Base-by-base conservation (phyloP, 2,797 vertebrate genomes). In the Todus mexicanus region DNA sequence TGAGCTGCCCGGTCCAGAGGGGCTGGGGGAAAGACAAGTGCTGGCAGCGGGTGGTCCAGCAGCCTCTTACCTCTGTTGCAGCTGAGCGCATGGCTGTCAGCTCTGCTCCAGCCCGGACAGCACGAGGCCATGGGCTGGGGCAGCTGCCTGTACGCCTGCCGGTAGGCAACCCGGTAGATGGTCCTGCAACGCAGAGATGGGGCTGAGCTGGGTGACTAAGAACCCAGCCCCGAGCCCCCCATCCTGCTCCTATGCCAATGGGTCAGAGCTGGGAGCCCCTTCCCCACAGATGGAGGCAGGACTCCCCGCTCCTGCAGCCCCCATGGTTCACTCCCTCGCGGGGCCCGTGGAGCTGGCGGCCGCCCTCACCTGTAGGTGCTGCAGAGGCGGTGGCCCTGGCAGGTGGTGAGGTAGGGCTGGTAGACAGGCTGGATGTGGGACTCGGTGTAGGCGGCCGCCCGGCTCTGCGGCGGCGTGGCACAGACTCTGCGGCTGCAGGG, bases 361-460 rank as follows among this genome's bases (percentile, higher is more conserved):
- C 27, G 50, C 33, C 74, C 98, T 97, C 95, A 99, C 99, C 99
- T 98, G 98, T 99, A 99, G 2, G 98, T 98, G 96, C 99, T 99
- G 97, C 99, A 99, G 92, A 98, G 95, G 9, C 98, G 98, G 37
- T 98, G 98, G n/a, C 98, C 98, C 6, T 97, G 98, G 87, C 99
- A 99, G 95, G 98, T 93, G 92, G 99, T 99, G 96, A 99, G 98
- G 97, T 98, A 99, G 79, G 99, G 99, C 96, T 98, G 98, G 97
- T 99, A 98, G 48, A 99, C 93, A 0, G 98, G 98, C 94, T 98
- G 98, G 83, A 98, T 71, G 12, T 98, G 98, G 3, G 99, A 98
- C 96, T 99, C 97, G 1, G 98, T 93, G 82, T 94, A 87, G 35
- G 93, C 77, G 27, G 93, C 93, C 0, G 1, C 11, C 12, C 15